Conservation (phyloP, 2,113 vertebrate species). For the Albula glossodonta region DNA sequence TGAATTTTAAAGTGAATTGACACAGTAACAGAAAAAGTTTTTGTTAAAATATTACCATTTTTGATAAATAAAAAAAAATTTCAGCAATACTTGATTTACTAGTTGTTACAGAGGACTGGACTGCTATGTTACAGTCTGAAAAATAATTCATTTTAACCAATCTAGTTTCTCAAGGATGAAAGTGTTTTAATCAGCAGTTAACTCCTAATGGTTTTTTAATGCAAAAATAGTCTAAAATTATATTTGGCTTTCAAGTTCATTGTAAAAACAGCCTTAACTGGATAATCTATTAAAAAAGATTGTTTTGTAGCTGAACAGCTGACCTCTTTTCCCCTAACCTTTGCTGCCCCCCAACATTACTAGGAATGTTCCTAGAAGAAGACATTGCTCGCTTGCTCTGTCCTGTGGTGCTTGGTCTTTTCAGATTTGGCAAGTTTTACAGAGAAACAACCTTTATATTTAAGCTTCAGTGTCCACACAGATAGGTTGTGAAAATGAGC, state of each 20-base stretch:
- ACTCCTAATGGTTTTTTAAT: background rate
- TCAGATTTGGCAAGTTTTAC: background rate
- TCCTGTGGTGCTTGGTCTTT: background rate
- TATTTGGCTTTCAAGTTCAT: conserved; percentile 4
- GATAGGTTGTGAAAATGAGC: conserved; percentile 46
- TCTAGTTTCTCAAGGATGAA: conserved; percentile 34
- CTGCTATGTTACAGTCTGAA: conserved; percentile 39
- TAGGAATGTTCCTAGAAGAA: conserved; percentile 23
- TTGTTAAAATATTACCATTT: conserved; percentile 52
- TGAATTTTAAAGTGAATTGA: conserved; percentile 36
- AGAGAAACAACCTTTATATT: conserved; percentile 26
- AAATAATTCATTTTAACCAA: conserved; percentile 39
- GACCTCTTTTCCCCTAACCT: background rate
- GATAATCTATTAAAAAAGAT: conserved; percentile 1
- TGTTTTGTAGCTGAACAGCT: background rate
- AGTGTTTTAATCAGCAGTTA: conserved; percentile 44
- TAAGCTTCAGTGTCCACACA: conserved; percentile 48
- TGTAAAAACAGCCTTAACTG: background rate
- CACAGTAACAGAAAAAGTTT: conserved; percentile 34
- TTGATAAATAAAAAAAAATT: conserved; percentile 55
- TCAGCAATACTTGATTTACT: conserved; percentile 49
- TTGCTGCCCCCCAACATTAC: background rate
- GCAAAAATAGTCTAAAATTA: conserved; percentile 30
- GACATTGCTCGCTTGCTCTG: background rate
- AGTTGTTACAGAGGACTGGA: conserved; percentile 31